Percentiles rank a stretch among this genome's conserved stretches.
Evolutionary conservation across 2,113 vertebrate genomes (phyloP).

Genomic region (Pipa parva): DNA sequence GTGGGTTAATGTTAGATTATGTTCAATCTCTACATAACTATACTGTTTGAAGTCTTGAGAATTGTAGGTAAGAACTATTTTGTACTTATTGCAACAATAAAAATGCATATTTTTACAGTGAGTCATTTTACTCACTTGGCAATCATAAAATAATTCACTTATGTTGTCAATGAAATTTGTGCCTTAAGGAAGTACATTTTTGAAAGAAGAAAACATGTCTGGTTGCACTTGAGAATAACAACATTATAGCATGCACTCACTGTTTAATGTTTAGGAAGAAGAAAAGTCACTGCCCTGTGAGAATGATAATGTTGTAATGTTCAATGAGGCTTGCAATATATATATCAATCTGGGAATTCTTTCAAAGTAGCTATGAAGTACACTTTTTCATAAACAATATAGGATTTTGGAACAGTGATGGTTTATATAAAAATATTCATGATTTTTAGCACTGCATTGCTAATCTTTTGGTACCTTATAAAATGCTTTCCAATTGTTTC

Average conservation of each 20-base stretch:
- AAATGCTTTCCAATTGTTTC: no score
- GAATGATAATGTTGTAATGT: background rate
- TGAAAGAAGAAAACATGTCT: background rate
- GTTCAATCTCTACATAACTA: constrained; percentile 40
- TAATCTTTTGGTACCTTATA: no score
- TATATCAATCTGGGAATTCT: background rate
- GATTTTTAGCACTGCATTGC: no score
- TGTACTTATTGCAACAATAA: constrained; percentile 26
- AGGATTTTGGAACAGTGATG: no score
- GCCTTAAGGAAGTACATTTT: background rate
- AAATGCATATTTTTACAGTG: constrained; percentile 20
- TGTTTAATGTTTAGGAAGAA: background rate
- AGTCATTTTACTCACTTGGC: constrained; percentile 16
- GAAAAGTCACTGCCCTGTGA: no score
- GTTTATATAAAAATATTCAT: no score
- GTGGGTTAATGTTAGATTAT: constrained; percentile 42
- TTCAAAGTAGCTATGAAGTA: no score
- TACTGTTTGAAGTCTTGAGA: constrained; percentile 38
- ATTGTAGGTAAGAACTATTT: constrained; percentile 32
- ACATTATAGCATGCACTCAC: background rate
- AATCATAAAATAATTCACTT: constrained; percentile 2
- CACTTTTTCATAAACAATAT: no score
- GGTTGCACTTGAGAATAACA: background rate
- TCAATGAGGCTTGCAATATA: background rate
- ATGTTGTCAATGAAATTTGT: background rate